Base-by-base conservation (phyloP, 2,113 vertebrate genomes). In the Etia nguti region DNA sequence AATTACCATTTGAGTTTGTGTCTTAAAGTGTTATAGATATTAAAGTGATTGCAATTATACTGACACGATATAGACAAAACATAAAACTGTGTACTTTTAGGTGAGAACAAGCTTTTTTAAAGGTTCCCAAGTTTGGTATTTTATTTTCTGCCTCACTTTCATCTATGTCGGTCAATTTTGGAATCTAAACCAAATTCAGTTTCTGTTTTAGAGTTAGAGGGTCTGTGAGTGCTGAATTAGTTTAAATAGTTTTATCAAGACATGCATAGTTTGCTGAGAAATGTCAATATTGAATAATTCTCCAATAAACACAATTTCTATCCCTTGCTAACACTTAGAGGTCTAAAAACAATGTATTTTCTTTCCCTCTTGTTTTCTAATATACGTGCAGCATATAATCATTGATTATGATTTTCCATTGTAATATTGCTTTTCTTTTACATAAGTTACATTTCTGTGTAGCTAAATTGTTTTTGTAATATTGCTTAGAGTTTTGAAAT, bases 41-140 rank as follows among this genome's bases (percentile, higher is more conserved):
- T 60, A 34, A 60, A 34, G 16, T 60, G 29, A 60, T 16, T 34
- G 29, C 57, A 60, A 31, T 34, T 34, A 60, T 10, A 60, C 57
- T 60, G 31, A 60, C 57, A 34, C 4, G 16, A 60, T 2, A 60
- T 60, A 60, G 6, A 82, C 79, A 87, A 34, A 31, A 34, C 85
- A 83, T 80, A 83, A 77, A 81, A 82, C 24, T 22, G 18, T 29
- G 46, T 81, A 50, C 46, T 81, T 81, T 79, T 81, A 82, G 54
- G 10, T 29, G 65, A 29, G 18, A 85, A 91, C 41, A 59, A 89
- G 82, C 82, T 85, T 90, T 88, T 91, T 89, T 55, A 83, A 38
- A 83, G 31, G 62, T 73, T 85, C 60, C 55, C 26, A 29, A 12
- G 83, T 56, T 83, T 86, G 29, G 3, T 10, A 20, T 34, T 60